Evolutionary conservation across 2,888 invertebrate species (phyloP), one percentile per base, ranked within the genome.

Genomic region (Erynnis tages): DNA sequence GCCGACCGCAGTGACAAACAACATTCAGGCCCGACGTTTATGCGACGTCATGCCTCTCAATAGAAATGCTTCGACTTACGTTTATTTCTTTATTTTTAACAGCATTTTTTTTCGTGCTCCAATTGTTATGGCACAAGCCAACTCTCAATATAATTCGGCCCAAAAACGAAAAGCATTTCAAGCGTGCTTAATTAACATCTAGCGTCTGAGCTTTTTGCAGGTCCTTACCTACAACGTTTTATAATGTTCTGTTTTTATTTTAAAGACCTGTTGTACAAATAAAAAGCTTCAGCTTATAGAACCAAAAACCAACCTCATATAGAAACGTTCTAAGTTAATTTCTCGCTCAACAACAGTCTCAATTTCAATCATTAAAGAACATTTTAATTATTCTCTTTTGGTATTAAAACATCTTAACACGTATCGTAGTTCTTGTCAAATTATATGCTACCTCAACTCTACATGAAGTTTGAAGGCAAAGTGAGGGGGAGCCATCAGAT

Each of bases 21-120:
- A 82, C 82, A 82, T 85, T 80, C 79, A 74, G 78, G 74, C 60
- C 61, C 72, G 80, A 76, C 81, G 69, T 80, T 86, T 86, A 80
- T 88, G 88, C 87, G 68, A 68, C 66, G 85, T 87, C 89, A 89
- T 80, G 84, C 75, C 65, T 67, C 73, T 86, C 85, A 82, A 87
- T 86, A 84, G 83, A 85, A 83, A 83, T 80, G 77, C 83, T 78
- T 79, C 80, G 80, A 81, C 80, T 79, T 76, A 79, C 73, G 73
- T 76, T 76, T 74, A 71, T 73, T 72, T 66, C 70, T 67, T 65
- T 73, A 65, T 78, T 72, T 75, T 62, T 67, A 69, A 76, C 71
- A 65, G 75, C 74, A 74, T 79, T 77, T 80, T 71, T 73, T 72
- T 73, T 66, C 53, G 60, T 67, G 64, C 64, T 61, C 66, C 53